Evolutionary conservation across 1,140 invertebrate genomes (phyloP).

Genomic region (Magallana angulata): DNA sequence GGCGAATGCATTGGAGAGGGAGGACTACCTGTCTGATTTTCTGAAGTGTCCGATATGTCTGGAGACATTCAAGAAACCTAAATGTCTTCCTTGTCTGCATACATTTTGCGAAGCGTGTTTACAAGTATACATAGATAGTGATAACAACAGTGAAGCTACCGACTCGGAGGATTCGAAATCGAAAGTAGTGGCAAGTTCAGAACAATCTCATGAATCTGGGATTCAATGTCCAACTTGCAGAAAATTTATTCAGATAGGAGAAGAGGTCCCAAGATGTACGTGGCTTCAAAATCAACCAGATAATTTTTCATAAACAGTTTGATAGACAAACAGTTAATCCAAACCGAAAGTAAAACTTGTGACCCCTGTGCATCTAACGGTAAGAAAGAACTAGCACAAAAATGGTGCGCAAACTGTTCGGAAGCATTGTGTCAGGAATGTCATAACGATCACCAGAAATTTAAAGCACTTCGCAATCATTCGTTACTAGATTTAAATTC

Average conservation of each 20-base stretch:
- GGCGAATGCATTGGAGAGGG: not conserved
- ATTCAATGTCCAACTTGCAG: not conserved
- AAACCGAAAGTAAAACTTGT: slow-evolving; percentile 3
- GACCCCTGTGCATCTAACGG: not conserved
- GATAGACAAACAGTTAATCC: not conserved
- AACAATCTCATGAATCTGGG: not conserved
- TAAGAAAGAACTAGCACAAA: not conserved
- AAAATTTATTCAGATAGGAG: not conserved
- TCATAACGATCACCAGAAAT: not conserved
- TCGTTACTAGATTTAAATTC: not conserved
- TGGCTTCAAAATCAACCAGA: not conserved
- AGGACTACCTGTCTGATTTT: not conserved
- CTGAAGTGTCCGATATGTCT: slow-evolving; percentile 61
- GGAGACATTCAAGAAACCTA: slow-evolving; percentile 56
- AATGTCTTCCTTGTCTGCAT: slow-evolving; percentile 66
- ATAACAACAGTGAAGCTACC: not conserved
- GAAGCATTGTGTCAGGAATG: not conserved
- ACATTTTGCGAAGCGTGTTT: slow-evolving; percentile 66
- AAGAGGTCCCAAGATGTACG: not conserved
- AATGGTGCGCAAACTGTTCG: not conserved
- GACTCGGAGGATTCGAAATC: not conserved
- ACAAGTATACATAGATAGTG: slow-evolving; percentile 48
- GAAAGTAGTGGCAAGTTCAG: not conserved
- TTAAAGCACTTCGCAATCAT: slow-evolving; percentile 2
- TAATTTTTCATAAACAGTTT: slow-evolving; percentile 7